Conservation (phyloP, 2,888 invertebrate species). For the Thysanoteuthis rhombus region DNA sequence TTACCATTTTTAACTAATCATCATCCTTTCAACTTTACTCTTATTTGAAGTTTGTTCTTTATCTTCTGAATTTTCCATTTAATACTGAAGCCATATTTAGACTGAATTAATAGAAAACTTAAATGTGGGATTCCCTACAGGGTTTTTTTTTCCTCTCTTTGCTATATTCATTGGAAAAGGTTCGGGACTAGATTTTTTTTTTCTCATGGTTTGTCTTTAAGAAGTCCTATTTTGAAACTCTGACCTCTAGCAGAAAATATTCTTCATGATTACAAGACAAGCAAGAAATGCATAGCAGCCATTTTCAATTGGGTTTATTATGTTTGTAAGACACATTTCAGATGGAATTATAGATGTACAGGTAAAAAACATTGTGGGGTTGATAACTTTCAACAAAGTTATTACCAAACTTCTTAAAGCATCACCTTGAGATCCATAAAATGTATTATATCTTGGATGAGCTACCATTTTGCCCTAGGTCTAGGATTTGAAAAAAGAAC, state of each 20-base stretch:
- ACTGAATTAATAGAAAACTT: not conserved
- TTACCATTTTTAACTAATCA: not conserved
- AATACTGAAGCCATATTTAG: not conserved
- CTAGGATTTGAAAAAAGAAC: not conserved
- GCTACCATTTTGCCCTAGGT: not conserved
- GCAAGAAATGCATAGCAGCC: not conserved
- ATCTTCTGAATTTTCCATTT: not conserved
- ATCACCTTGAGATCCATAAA: not conserved
- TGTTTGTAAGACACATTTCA: not conserved
- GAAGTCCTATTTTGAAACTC: not conserved
- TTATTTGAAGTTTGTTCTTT: not conserved
- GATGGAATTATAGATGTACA: not conserved
- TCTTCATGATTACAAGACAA: not conserved
- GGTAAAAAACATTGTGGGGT: not conserved
- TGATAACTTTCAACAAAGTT: not conserved
- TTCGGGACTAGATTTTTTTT: not conserved
- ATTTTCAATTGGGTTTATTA: not conserved
- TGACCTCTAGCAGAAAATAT: not conserved
- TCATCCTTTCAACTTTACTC: not conserved
- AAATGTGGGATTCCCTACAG: not conserved
- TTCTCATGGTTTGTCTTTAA: not conserved
- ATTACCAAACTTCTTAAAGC: not conserved
- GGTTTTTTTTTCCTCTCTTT: too few relatives aligned
- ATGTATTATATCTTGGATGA: not conserved
- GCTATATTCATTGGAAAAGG: not conserved